Percentiles rank a stretch among this genome's conserved stretches.
phyloP scores from a whole-genome alignment of 2,113 vertebrate genomes.

The rat (Rattus norvegicus) region DNA sequence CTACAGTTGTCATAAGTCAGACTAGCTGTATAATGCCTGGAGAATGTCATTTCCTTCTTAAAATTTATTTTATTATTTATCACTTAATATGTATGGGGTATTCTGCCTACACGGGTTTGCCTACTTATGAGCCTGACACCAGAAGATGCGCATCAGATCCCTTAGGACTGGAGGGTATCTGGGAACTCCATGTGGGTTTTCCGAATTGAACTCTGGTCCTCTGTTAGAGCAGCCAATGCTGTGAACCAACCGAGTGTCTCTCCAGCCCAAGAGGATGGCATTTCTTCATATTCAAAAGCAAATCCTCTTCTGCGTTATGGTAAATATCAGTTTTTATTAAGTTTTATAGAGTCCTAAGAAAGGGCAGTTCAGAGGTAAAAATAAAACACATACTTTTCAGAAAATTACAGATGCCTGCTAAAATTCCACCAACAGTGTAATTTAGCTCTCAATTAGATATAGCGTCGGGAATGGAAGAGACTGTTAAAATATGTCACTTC shows the following conservation, averaged over 20 bases:
- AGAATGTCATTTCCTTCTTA: background rate
- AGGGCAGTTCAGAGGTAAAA: background rate
- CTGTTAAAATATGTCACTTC: background rate
- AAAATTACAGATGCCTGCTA: background rate
- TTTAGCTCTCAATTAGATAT: background rate
- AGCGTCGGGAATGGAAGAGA: background rate
- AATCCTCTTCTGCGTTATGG: background rate
- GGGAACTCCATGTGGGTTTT: background rate
- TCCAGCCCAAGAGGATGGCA: background rate
- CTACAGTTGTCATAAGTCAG: background rate
- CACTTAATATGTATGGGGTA: background rate
- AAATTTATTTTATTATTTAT: background rate
- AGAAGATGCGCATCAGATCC: background rate
- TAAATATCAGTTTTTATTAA: background rate
- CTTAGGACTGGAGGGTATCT: background rate
- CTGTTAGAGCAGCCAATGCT: background rate
- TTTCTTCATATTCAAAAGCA: background rate
- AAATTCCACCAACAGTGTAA: background rate
- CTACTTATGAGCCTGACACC: background rate
- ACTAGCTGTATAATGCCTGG: background rate
- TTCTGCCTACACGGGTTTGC: background rate
- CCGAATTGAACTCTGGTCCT: background rate
- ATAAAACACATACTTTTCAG: background rate
- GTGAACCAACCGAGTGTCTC: background rate
- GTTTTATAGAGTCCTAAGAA: background rate